These are phyloP conservation scores for Drosophila ustulata DNA, from an alignment of 2,888 invertebrate genomes.

Conservation along the genomic window DNA sequence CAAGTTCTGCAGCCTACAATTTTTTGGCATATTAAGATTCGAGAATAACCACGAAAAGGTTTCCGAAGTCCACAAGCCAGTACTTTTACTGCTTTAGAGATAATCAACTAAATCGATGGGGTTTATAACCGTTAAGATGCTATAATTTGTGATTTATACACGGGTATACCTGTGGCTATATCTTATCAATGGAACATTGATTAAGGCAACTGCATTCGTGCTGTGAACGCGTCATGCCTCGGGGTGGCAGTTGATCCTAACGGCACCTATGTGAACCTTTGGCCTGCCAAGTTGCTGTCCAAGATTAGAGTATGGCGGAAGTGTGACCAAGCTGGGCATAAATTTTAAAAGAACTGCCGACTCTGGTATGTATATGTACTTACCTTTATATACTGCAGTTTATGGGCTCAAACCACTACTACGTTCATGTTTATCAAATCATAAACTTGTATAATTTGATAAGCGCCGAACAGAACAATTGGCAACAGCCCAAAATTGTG, in stretches of 20 bases:
- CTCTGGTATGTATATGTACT: constrained; percentile 7
- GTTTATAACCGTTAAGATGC: constrained; percentile 32
- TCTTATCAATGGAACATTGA: constrained; percentile 51
- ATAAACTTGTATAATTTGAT: constrained; percentile 55
- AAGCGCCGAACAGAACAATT: constrained; percentile 55
- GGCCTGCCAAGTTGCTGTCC: constrained; percentile 32
- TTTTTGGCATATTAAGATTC: neutral
- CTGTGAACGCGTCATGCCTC: constrained; percentile 16
- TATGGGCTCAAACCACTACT: constrained; percentile 55
- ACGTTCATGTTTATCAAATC: constrained; percentile 58
- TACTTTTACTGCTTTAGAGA: constrained; percentile 29
- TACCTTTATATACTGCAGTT: constrained; percentile 34
- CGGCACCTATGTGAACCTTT: constrained; percentile 43
- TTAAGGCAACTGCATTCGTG: constrained; percentile 22
- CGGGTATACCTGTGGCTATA: constrained; percentile 17
- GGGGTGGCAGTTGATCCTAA: constrained; percentile 10
- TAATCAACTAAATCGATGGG: constrained; percentile 36
- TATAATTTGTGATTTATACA: constrained; percentile 63
- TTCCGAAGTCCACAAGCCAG: neutral
- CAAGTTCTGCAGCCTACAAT: no score
- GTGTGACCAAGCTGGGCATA: constrained; percentile 47
- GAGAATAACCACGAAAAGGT: neutral
- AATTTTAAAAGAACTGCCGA: constrained; percentile 60
- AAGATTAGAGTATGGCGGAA: constrained; percentile 44
- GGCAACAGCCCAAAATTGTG: constrained; percentile 57